Percentiles rank a stretch among this genome's conserved stretches.
These are phyloP conservation scores for Manis javanica DNA, from an alignment of 2,797 vertebrate species.

Conservation along the genomic window DNA sequence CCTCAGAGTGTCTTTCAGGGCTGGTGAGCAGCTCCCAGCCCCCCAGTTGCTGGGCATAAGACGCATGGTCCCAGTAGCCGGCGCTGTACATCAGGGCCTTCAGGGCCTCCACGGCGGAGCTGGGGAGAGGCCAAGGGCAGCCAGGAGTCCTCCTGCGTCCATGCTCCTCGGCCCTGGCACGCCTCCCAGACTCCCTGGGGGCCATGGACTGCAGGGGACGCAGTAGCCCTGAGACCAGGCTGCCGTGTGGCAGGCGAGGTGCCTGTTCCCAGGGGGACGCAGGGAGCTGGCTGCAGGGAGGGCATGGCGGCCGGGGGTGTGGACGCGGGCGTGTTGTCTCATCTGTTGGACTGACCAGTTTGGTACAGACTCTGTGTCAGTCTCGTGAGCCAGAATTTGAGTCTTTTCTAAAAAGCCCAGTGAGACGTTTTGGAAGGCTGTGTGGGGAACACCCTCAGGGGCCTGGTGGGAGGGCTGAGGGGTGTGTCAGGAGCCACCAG, in stretches of 20 bases:
- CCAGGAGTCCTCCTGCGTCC: background rate
- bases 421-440: background rate
- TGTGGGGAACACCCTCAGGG: rapidly evolving
- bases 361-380: background rate
- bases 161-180: background rate
- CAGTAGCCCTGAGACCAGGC: too few relatives aligned
- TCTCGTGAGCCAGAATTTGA: background rate
- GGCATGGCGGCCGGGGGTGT: too few relatives aligned
- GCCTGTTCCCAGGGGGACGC: rapidly evolving
- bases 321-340: rapidly evolving
- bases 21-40: slow-evolving; percentile 63
- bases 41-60: background rate
- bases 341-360: too few relatives aligned
- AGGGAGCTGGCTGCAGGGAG: background rate
- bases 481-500: background rate
- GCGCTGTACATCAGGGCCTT: slow-evolving; percentile 51
- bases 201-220: background rate
- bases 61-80: slow-evolving; percentile 41
- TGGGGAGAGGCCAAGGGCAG: background rate
- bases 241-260: background rate
- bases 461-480: rapidly evolving
- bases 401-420: background rate
- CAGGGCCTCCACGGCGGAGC: slow-evolving; percentile 53
- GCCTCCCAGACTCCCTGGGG: background rate
- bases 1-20: slow-evolving; percentile 30